Evolutionary conservation across 2,797 vertebrate species (phyloP).

Genomic region (Pantherophis vulpinus): DNA sequence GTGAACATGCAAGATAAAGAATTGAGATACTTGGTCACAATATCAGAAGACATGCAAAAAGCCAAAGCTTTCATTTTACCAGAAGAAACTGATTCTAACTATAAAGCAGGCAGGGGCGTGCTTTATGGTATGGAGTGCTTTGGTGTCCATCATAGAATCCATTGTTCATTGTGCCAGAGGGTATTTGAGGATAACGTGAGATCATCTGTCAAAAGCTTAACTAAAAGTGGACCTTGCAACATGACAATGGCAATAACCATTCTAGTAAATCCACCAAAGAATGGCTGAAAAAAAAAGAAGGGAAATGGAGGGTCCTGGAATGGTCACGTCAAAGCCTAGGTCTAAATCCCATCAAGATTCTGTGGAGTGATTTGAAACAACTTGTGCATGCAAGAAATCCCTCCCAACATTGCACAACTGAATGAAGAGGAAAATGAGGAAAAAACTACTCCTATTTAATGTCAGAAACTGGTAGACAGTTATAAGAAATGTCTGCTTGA

Average conservation of each 20-base stretch:
- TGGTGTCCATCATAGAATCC: neutral
- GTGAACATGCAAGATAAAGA: neutral
- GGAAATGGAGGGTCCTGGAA: neutral
- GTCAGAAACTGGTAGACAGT: neutral
- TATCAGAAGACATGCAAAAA: neutral
- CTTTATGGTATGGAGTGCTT: neutral
- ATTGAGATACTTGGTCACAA: neutral
- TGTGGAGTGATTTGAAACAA: neutral
- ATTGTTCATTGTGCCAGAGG: neutral
- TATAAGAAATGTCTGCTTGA: neutral
- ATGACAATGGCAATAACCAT: neutral
- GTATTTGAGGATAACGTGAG: neutral
- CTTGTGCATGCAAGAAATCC: neutral
- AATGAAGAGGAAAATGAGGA: neutral
- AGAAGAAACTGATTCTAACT: neutral
- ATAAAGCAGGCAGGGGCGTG: neutral
- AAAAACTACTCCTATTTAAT: neutral
- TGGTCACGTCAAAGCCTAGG: neutral
- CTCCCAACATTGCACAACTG: neutral
- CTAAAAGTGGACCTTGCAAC: neutral
- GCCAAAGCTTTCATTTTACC: neutral
- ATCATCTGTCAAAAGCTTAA: neutral
- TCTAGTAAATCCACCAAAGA: neutral
- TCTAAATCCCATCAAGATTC: neutral
- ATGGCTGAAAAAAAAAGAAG: neutral